Evolutionary conservation across 2,797 vertebrate genomes (phyloP).

Genomic region (Catamblyrhynchus diadema): DNA sequence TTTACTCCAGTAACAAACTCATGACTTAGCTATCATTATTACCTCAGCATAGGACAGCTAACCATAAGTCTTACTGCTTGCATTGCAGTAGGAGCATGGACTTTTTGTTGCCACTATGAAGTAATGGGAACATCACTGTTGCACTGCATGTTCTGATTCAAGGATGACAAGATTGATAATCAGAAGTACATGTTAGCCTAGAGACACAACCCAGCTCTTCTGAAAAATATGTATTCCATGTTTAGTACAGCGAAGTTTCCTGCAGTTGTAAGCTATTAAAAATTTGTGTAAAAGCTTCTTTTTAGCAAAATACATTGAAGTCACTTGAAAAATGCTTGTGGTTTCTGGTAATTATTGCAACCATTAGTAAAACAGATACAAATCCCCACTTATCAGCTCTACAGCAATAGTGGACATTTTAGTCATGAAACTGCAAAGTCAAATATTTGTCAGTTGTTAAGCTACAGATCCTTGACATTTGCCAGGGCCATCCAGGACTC

Average conservation of each 20-base stretch:
- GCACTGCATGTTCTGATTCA: background rate
- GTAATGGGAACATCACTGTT: background rate
- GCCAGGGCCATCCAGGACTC: background rate
- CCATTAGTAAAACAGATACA: background rate
- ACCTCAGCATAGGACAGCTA: background rate
- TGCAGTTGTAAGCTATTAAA: background rate
- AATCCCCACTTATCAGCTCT: background rate
- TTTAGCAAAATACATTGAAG: background rate
- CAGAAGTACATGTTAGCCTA: background rate
- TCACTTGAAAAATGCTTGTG: background rate
- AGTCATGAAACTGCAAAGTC: background rate
- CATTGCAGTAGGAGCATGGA: background rate
- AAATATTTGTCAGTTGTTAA: background rate
- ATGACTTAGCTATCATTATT: background rate
- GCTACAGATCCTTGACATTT: background rate
- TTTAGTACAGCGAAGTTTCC: background rate
- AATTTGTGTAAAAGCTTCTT: background rate
- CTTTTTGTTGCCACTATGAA: background rate
- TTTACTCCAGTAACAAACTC: background rate
- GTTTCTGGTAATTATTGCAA: background rate
- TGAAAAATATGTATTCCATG: rapidly evolving
- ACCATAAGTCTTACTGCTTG: background rate
- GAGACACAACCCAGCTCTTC: background rate
- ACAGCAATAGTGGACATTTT: background rate
- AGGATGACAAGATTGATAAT: background rate